Conservation (phyloP, 2,113 vertebrate genomes). For the Poeciliopsis retropinna region DNA sequence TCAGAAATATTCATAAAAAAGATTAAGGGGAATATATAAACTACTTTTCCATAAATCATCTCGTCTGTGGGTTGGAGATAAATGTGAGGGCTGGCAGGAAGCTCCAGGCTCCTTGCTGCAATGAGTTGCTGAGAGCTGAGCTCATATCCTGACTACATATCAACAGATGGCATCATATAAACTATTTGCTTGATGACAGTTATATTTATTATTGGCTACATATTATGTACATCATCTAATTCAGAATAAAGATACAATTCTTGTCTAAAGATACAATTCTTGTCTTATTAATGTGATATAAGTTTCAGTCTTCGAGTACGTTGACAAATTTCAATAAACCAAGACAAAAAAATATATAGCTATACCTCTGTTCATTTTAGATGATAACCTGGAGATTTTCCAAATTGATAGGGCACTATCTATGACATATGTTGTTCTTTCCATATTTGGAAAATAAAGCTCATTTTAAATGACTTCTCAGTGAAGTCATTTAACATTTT, state of each 20-base stretch:
- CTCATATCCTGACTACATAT: background rate
- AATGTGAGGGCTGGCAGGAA: constrained; percentile 21
- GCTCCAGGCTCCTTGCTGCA: constrained; percentile 20
- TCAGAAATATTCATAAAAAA: constrained; percentile 36
- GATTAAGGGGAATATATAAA: constrained; percentile 40
- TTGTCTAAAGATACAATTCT: background rate
- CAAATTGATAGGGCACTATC: background rate
- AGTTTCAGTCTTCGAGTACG: background rate
- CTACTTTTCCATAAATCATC: constrained; percentile 32
- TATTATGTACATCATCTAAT: background rate
- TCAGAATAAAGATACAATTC: background rate
- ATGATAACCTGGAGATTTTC: background rate
- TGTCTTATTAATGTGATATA: background rate
- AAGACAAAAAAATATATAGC: background rate
- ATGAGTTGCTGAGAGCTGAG: constrained; percentile 14
- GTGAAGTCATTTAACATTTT: background rate
- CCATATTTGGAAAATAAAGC: background rate
- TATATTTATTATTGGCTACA: background rate
- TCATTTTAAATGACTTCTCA: background rate
- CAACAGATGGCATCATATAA: background rate
- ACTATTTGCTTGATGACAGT: background rate
- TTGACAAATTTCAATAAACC: no score
- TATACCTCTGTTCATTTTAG: background rate
- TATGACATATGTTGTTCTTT: background rate
- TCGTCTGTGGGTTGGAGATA: constrained; percentile 26